Evolutionary conservation across 2,888 invertebrate genomes (phyloP), one percentile per base, ranked within the genome.

Genomic region (Dryococelus australis): DNA sequence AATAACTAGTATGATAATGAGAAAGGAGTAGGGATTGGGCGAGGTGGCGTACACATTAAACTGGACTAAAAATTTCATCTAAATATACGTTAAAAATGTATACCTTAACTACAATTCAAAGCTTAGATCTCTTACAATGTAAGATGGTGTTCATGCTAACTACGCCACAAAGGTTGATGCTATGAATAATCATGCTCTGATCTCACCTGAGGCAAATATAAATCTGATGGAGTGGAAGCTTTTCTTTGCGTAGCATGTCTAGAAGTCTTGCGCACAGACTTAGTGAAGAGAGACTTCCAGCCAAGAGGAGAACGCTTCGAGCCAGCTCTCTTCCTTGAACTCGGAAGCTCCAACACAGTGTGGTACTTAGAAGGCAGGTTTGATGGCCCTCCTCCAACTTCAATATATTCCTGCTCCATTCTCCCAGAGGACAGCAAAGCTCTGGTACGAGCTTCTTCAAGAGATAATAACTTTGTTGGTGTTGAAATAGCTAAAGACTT

Each of bases 401-500:
- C 94, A 92, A 96, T 94, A 93, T 97, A 96, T 90, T 95, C 96
- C 80, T 96, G 95, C 85, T 95, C 94, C 87, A 92, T 90, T 89
- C 91, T 91, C 92, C 93, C 0, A 92, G 93, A 16, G 92, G 94
- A 89, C 83, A 93, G 93, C 87, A 95, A 92, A 88, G 95, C 96
- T 88, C 96, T 94, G 90, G 94, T 96, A 90, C 97, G 94, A 3
- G 97, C 97, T 92, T 97, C 97, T 92, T 97, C 97, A 89, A 97
- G 92, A n/a, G 98, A 97, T 86, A 99, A 94, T 35, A 99, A 93
- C 91, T 98, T 97, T 0, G 98, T 97, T 0, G 97, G 97, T 0
- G 98, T 98, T 80, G 98, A 97, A 89, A 98, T 96, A 0, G 98
- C 98, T 26, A 99, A 92, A 87, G 98, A 98, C 92, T 98, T 98